Evolutionary conservation across 2,888 invertebrate genomes (phyloP).

Genomic region (Agrotis segetum): DNA sequence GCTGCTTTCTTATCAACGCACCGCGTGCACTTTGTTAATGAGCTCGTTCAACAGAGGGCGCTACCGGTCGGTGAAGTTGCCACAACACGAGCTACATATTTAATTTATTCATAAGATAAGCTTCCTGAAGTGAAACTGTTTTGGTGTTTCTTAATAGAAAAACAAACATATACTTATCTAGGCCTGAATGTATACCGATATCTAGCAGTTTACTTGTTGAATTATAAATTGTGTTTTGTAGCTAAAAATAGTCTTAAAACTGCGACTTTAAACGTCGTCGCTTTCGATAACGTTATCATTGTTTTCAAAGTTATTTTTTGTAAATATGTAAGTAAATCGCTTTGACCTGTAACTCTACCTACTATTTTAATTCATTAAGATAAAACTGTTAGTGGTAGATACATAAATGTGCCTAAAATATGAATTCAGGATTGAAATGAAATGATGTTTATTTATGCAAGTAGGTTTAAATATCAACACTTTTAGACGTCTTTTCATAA

Average conservation of each 20-base stretch:
- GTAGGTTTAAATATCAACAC: no score
- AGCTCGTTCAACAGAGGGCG: conserved; percentile 49
- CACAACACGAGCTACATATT: conserved; percentile 32
- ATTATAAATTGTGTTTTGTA: not conserved
- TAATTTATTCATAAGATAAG: conserved; percentile 67
- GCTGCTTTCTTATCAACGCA: conserved; percentile 42
- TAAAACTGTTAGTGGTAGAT: not conserved
- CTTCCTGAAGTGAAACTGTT: conserved; percentile 26
- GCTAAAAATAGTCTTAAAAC: not conserved
- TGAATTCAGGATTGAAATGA: no score
- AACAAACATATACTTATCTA: not conserved
- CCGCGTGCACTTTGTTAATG: conserved; percentile 45
- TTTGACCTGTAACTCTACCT: not conserved
- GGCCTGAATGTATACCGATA: no score
- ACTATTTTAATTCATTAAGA: not conserved
- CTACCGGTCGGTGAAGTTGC: conserved; percentile 23
- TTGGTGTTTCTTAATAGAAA: conserved; percentile 9
- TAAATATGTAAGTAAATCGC: conserved; percentile 8
- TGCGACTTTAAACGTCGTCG: not conserved
- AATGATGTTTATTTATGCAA: no score
- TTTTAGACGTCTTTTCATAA: no score
- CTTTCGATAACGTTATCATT: conserved; percentile 6
- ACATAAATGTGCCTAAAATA: not conserved
- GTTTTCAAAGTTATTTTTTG: conserved; percentile 13
- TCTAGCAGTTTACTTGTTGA: no score